These are phyloP conservation scores for Pluvialis apricaria DNA, from an alignment of 2,113 vertebrate species.

Conservation along the genomic window DNA sequence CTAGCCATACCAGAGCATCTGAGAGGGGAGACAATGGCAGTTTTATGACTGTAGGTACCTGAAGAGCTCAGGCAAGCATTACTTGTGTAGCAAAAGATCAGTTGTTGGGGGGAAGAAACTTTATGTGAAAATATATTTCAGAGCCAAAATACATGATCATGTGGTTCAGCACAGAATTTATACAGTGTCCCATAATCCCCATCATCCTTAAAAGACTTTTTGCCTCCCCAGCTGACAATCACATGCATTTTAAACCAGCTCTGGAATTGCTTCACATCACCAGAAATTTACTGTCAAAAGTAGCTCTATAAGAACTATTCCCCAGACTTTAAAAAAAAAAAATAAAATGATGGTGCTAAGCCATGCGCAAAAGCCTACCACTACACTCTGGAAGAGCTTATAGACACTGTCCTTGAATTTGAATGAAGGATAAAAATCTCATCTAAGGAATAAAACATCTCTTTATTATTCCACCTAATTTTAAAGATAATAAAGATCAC, in stretches of 20 bases:
- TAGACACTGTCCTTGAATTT: neutral
- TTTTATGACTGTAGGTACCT: neutral
- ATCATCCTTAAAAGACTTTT: neutral
- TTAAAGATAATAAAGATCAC: neutral
- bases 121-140: neutral
- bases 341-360: neutral
- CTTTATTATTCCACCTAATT: neutral
- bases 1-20: neutral
- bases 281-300: neutral
- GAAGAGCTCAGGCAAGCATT: neutral
- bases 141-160: rapidly evolving
- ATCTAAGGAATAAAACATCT: neutral
- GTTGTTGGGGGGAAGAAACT: rapidly evolving
- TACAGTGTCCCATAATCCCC: neutral
- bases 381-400: neutral
- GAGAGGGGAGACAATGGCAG: rapidly evolving
- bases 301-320: neutral
- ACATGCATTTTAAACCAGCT: neutral
- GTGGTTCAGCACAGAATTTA: neutral
- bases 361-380: neutral
- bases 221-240: neutral
- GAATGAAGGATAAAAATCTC: neutral
- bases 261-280: neutral
- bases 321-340: neutral
- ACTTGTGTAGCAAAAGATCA: neutral